Percentiles rank a stretch among this genome's conserved stretches.
Conservation (phyloP, 2,113 vertebrate species). For the Anthoscopus minutus region DNA sequence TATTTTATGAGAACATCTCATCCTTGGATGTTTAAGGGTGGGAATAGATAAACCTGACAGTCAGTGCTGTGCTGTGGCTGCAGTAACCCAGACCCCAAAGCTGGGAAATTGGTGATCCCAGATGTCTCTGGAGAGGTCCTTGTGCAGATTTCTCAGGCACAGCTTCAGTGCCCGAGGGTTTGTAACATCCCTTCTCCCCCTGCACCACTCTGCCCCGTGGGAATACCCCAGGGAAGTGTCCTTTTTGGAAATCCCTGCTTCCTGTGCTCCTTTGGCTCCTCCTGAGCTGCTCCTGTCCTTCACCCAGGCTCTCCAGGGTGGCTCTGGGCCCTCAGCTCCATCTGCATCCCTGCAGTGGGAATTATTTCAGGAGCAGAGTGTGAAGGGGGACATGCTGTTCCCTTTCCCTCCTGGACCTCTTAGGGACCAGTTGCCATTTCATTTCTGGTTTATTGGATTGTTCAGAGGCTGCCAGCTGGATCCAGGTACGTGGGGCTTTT, state of each 20-base stretch:
- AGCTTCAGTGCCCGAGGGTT: not conserved
- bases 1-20: not conserved
- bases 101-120: not conserved
- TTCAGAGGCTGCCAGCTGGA: slow-evolving; percentile 5
- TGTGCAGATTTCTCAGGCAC: not conserved
- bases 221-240: not conserved
- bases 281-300: no score
- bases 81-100: not conserved
- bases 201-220: not conserved
- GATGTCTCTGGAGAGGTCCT: rapidly evolving
- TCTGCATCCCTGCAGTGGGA: not conserved
- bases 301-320: rapidly evolving
- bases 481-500: not conserved
- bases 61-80: not conserved
- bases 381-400: not conserved
- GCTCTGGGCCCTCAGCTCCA: not conserved
- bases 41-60: not conserved
- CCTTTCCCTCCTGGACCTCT: not conserved
- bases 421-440: not conserved
- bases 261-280: not conserved
- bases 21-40: not conserved
- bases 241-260: not conserved
- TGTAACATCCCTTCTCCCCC: not conserved
- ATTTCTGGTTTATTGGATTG: not conserved
- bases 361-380: not conserved